Percentiles rank a stretch among this genome's conserved stretches.
phyloP scores from a whole-genome alignment of 1,140 invertebrate species.

The Matsumurasca onukii region DNA sequence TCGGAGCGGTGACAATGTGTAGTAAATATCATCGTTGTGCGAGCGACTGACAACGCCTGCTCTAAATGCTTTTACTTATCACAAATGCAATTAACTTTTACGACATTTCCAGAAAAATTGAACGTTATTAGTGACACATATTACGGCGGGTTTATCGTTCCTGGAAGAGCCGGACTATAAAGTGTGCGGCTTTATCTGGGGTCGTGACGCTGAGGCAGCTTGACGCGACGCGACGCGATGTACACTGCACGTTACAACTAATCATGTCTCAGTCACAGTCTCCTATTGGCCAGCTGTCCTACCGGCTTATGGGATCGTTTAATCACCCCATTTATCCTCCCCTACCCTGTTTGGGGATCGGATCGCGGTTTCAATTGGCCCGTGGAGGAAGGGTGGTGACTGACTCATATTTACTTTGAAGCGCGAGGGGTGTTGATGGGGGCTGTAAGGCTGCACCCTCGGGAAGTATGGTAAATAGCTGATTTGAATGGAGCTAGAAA shows the following conservation, averaged over 20 bases:
- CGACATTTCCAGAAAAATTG: constrained; percentile 25
- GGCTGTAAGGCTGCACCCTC: too few relatives aligned
- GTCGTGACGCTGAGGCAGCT: not conserved
- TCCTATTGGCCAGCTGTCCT: constrained; percentile 9
- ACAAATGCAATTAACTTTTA: constrained; percentile 25
- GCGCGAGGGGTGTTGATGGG: too few relatives aligned
- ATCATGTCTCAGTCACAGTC: constrained; percentile 7
- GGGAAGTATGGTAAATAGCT: too few relatives aligned
- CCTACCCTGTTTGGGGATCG: not conserved
- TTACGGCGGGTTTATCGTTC: constrained; percentile 11
- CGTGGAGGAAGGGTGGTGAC: not conserved
- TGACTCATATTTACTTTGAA: constrained; percentile 9
- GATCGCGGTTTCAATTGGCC: not conserved
- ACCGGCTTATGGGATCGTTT: not conserved
- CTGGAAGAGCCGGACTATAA: constrained; percentile 18
- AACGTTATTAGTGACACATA: constrained; percentile 24
- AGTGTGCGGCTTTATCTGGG: not conserved
- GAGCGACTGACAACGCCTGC: not conserved
- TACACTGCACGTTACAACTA: constrained; percentile 5
- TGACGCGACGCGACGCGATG: too few relatives aligned
- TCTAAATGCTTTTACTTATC: constrained; percentile 26
- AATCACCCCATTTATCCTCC: constrained; percentile 8
- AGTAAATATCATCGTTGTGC: not conserved
- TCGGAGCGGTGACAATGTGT: not conserved
- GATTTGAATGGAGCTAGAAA: too few relatives aligned